These are phyloP conservation scores for Sinotaia quadrata DNA, from an alignment of 2,888 invertebrate species.

Conservation along the genomic window DNA sequence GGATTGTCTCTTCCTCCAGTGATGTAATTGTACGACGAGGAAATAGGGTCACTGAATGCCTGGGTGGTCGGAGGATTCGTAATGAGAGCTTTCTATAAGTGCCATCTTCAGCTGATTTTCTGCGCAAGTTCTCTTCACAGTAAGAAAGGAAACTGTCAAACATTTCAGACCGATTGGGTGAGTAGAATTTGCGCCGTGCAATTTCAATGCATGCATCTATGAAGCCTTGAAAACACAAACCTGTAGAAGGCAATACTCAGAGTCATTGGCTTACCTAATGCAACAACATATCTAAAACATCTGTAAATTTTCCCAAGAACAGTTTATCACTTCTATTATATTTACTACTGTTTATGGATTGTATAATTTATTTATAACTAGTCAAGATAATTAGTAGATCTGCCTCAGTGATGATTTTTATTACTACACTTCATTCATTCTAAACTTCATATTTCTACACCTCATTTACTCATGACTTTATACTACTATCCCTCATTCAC, in stretches of 20 bases:
- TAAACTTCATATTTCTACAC: too few relatives aligned
- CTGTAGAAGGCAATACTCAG: slow-evolving; percentile 40
- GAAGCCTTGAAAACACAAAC: slow-evolving; percentile 67
- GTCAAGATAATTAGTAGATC: too few relatives aligned
- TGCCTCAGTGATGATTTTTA: too few relatives aligned
- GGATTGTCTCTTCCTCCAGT: slow-evolving; percentile 32
- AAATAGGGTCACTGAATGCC: slow-evolving; percentile 17
- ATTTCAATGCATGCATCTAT: slow-evolving; percentile 67
- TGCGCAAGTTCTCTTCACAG: slow-evolving; percentile 38
- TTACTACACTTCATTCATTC: too few relatives aligned
- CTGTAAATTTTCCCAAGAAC: too few relatives aligned
- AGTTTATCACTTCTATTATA: too few relatives aligned
- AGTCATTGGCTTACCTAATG: too few relatives aligned
- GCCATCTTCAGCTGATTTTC: background rate
- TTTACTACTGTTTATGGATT: too few relatives aligned
- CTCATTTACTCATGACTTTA: too few relatives aligned
- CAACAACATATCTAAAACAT: too few relatives aligned
- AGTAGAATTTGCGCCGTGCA: slow-evolving; percentile 56
- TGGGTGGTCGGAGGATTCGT: slow-evolving; percentile 12
- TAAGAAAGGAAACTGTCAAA: slow-evolving; percentile 58
- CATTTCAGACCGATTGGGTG: slow-evolving; percentile 46
- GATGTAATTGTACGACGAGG: slow-evolving; percentile 10
- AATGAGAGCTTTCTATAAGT: background rate
- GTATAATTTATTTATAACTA: too few relatives aligned
- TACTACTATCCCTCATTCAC: too few relatives aligned